Evolutionary conservation across 2,113 vertebrate genomes (phyloP).

Genomic region (Podarcis muralis): DNA sequence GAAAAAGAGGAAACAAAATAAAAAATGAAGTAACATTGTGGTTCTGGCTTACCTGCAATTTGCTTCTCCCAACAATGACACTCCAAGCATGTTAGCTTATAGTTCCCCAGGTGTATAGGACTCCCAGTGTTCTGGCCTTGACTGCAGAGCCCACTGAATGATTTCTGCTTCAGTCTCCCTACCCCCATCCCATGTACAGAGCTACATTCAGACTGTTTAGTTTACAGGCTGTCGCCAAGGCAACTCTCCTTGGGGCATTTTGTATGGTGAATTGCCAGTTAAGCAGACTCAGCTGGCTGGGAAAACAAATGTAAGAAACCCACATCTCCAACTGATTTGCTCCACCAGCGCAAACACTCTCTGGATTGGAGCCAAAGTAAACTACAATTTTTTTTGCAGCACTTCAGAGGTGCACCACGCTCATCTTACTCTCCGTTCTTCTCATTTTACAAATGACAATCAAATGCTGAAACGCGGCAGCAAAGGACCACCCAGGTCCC

Average conservation of each 20-base stretch:
- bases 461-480: not conserved
- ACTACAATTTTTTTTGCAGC: not conserved
- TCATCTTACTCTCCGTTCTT: not conserved
- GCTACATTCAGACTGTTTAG: conserved; percentile 47
- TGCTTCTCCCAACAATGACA: not conserved
- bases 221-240: conserved; percentile 67
- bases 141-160: not conserved
- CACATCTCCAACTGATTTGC: not conserved
- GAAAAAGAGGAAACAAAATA: not conserved
- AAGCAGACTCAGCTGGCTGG: conserved; percentile 19
- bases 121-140: not conserved
- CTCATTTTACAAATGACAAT: not conserved
- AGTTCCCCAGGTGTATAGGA: conserved; percentile 23
- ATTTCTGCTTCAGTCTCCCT: not conserved
- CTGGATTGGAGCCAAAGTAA: not conserved
- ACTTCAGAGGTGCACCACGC: not conserved
- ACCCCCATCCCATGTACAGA: not conserved
- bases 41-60: conserved; percentile 56
- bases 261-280: conserved; percentile 42
- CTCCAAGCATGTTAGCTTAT: conserved; percentile 21
- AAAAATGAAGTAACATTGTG: not conserved
- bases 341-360: too few species aligned
- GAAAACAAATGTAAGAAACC: conserved; percentile 30
- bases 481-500: not conserved
- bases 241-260: conserved; percentile 48